Base-by-base conservation (phyloP, 2,888 invertebrate species). In the Lottia gigantea region DNA sequence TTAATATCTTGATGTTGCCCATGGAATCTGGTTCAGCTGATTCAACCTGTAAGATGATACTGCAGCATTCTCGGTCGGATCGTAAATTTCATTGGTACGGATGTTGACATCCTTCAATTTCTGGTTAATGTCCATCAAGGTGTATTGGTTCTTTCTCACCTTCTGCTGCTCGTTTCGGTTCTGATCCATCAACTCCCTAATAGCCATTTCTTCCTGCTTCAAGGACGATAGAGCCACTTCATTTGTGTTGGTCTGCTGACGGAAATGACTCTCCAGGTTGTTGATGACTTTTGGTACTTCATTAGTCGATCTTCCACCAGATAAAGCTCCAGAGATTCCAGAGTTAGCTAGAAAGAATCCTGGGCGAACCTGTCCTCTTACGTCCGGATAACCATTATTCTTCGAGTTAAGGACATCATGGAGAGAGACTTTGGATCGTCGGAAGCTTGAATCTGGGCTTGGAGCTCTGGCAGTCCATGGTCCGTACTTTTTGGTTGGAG, bases 141-240 rank as follows among this genome's bases (percentile, higher is more conserved):
- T 73, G 23, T 68, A 67, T 64, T 76, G 76, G 63, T 78, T 76
- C 19, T 74, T 71, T 46, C 75, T 70, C 15, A 78, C 66, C 40
- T 77, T 71, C 47, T 72, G 70, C 64, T 78, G 77, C 61, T 78
- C 76, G 6, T 74, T 46, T 19, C 71, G 71, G 70, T 78, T 78
- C 71, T 77, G 77, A 49, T 75, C 74, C 63, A 77, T 68, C 6
- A 77, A 74, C 46, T 77, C 76, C 40, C 71, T 70, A 45, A 78
- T 78, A 26, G 77, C 76, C 45, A 74, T 65, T 71, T 76, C 78
- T 46, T 78, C 78, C 67, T 77, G 76, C 11, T 72, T 74, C 40
- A 78, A 68, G 16, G 74, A 67, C 47, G 71, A 67, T 65, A 78
- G 19, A 12, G 76, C 75, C 40, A 75, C 75, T 46, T 77, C 74